Conservation (phyloP, 1,140 invertebrate species). For the Ectropis grisescens region DNA sequence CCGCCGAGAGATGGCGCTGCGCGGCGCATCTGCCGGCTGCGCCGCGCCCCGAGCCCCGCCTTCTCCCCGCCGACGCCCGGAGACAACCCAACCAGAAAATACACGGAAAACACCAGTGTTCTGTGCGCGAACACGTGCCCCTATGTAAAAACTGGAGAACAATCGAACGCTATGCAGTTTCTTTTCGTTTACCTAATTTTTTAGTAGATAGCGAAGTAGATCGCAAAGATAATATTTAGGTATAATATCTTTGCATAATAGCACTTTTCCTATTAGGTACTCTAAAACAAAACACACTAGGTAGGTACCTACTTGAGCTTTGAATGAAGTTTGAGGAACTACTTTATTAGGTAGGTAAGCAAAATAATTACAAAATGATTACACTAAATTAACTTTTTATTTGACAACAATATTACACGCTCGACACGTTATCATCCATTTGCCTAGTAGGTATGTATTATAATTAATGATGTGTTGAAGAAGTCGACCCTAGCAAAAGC, state of each 20-base stretch:
- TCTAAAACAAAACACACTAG: neutral
- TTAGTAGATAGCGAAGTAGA: neutral
- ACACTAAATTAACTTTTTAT: no score
- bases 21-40: constrained; percentile 53
- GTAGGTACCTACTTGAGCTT: neutral
- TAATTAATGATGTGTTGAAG: no score
- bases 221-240: neutral
- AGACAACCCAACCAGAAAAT: constrained; percentile 47
- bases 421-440: no score
- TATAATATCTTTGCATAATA: neutral
- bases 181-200: neutral
- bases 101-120: constrained; percentile 57
- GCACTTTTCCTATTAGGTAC: neutral
- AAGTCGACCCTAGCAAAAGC: no score
- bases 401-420: no score
- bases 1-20: constrained; percentile 56
- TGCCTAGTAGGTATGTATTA: no score
- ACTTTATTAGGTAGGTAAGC: no score
- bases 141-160: constrained; percentile 45
- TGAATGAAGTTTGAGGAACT: no score
- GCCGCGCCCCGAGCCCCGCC: constrained; percentile 18
- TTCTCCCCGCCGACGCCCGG: constrained; percentile 11
- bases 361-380: no score
- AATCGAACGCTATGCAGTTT: constrained; percentile 18
- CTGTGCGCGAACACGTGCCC: constrained; percentile 55